These are phyloP conservation scores for Aplodontia rufa DNA, from an alignment of 2,113 vertebrate genomes.

Conservation along the genomic window DNA sequence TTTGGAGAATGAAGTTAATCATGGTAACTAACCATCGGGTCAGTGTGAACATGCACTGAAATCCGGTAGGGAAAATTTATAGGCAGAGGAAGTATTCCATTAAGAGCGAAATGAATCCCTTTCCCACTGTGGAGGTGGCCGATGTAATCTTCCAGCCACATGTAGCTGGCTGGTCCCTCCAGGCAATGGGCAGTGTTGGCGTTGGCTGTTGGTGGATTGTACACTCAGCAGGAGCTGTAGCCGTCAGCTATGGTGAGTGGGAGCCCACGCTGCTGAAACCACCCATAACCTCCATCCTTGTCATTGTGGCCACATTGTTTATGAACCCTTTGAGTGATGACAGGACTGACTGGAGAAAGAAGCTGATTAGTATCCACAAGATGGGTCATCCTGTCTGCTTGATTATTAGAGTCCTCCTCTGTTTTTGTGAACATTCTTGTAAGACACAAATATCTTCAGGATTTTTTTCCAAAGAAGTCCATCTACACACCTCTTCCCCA, in stretches of 20 bases:
- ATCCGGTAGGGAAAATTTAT: not conserved
- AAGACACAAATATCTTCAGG: not conserved
- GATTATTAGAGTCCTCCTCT: not conserved
- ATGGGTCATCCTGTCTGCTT: not conserved
- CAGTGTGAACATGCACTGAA: not conserved
- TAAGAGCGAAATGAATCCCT: not conserved
- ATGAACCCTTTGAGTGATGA: not conserved
- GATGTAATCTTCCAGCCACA: too few relatives aligned
- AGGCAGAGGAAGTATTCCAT: not conserved
- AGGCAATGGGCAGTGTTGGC: not conserved
- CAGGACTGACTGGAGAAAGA: not conserved
- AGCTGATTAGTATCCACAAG: not conserved
- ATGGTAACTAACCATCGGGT: not conserved
- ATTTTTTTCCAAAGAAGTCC: not conserved
- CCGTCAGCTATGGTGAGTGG: not conserved
- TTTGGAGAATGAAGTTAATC: not conserved
- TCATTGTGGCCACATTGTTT: too few relatives aligned
- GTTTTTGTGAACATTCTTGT: not conserved
- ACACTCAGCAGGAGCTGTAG: too few relatives aligned
- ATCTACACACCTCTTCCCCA: not conserved
- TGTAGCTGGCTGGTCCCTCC: too few relatives aligned
- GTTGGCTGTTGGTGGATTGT: too few relatives aligned
- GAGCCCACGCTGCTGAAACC: rapidly evolving
- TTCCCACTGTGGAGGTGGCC: not conserved
- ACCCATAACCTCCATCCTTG: too few relatives aligned